These are phyloP conservation scores for Actinostola sp. DNA, from an alignment of 92 coral and sea anemone species.

Conservation along the genomic window DNA sequence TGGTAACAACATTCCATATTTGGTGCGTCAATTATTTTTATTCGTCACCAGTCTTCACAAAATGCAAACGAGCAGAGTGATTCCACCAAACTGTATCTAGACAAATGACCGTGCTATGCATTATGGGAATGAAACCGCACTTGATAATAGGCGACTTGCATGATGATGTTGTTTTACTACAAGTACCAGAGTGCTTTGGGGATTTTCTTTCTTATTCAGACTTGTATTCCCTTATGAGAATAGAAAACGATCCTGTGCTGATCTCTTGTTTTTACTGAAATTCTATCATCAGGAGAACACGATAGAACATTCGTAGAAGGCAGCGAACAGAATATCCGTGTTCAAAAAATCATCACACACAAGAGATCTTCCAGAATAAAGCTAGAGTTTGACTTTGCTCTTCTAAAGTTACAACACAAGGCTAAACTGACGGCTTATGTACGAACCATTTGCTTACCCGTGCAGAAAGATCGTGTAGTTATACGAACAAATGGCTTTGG, in stretches of 20 bases:
- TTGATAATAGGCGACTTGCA: no score
- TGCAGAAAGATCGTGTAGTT: slow-evolving; percentile 44
- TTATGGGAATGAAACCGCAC: no score
- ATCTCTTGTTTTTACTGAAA: not conserved
- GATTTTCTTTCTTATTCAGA: not conserved
- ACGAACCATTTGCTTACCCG: slow-evolving; percentile 81
- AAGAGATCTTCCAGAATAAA: slow-evolving; percentile 31
- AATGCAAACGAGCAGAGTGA: no score
- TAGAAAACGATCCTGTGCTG: not conserved
- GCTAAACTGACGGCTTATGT: slow-evolving; percentile 87
- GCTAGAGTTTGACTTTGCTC: slow-evolving; percentile 76
- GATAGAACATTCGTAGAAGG: slow-evolving; percentile 80
- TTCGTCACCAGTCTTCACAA: no score
- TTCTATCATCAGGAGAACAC: slow-evolving; percentile 74
- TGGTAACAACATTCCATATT: not conserved
- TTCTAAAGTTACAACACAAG: slow-evolving; percentile 52
- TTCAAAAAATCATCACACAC: slow-evolving; percentile 54
- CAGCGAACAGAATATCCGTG: slow-evolving; percentile 79
- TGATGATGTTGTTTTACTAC: no score
- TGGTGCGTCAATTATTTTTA: not conserved
- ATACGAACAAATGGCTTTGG: slow-evolving; percentile 72
- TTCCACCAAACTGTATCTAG: no score
- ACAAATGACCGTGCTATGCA: no score
- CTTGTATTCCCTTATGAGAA: not conserved
- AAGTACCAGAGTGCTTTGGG: no score